Percentiles rank a stretch among this genome's conserved stretches.
Evolutionary conservation across 2,888 invertebrate species (phyloP).

Genomic region (Cosmia pyralina): DNA sequence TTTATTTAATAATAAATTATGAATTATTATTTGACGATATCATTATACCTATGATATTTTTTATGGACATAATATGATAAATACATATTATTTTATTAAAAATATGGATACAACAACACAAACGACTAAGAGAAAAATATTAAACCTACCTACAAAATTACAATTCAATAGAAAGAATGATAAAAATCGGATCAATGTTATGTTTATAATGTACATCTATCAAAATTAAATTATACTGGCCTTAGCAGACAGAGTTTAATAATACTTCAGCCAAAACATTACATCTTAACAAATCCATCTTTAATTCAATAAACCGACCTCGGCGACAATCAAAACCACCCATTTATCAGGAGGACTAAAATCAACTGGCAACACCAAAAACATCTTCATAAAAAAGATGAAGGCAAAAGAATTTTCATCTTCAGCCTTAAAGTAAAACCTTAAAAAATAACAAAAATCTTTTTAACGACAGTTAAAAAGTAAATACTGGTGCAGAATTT

Average conservation of each 20-base stretch:
- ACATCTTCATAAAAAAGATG: slow-evolving; percentile 55
- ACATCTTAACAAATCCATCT: slow-evolving; percentile 6
- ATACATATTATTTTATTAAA: slow-evolving; percentile 12
- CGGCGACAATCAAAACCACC: slow-evolving; percentile 48
- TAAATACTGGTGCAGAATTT: slow-evolving; percentile 92
- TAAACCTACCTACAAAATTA: slow-evolving; percentile 10
- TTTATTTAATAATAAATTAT: not conserved
- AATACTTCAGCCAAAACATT: slow-evolving; percentile 7
- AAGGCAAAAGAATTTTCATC: slow-evolving; percentile 57
- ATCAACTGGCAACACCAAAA: slow-evolving; percentile 65
- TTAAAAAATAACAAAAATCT: slow-evolving; percentile 43
- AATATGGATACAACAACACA: slow-evolving; percentile 39
- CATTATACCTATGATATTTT: not conserved
- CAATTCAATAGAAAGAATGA: slow-evolving; percentile 42
- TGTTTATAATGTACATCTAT: not conserved
- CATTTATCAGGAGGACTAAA: slow-evolving; percentile 47
- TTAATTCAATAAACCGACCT: slow-evolving; percentile 3
- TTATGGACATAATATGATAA: slow-evolving; percentile 11
- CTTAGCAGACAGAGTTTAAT: not conserved
- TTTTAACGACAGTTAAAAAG: slow-evolving; percentile 92
- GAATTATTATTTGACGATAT: not conserved
- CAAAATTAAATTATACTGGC: slow-evolving; percentile 27
- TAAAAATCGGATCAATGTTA: slow-evolving; percentile 5
- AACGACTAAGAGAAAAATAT: slow-evolving; percentile 24
- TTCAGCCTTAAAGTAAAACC: slow-evolving; percentile 68